Conservation (phyloP, 2,888 invertebrate genomes). For the Polydrusus cervinus region DNA sequence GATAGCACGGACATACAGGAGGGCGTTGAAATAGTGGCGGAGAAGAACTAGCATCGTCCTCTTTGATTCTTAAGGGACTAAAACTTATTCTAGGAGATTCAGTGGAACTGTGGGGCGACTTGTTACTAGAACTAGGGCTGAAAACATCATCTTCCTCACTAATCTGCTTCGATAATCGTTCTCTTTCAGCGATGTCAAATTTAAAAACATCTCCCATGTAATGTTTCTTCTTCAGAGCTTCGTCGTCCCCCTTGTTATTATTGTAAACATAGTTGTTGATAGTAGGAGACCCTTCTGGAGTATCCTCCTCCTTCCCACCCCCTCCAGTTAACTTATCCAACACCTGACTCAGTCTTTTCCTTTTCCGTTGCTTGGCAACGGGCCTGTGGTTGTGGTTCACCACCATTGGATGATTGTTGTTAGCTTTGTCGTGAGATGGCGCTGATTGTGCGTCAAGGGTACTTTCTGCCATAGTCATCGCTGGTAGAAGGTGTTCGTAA, state of each 20-base stretch:
- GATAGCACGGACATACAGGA: conserved; percentile 68
- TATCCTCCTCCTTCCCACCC: conserved; percentile 62
- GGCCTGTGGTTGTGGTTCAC: conserved; percentile 77
- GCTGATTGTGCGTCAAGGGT: conserved; percentile 73
- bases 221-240: conserved; percentile 63
- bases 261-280: conserved; percentile 70
- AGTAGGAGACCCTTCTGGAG: conserved; percentile 59
- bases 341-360: conserved; percentile 86
- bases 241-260: conserved; percentile 68
- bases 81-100: conserved; percentile 74
- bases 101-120: conserved; percentile 74
- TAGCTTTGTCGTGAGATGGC: conserved; percentile 70
- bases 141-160: conserved; percentile 77
- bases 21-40: conserved; percentile 65
- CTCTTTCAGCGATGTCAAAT: conserved; percentile 71
- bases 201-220: conserved; percentile 72
- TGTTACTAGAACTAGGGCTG: conserved; percentile 75
- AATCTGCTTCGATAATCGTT: conserved; percentile 61
- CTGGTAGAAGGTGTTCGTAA: conserved; percentile 74
- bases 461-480: conserved; percentile 84
- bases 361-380: conserved; percentile 80
- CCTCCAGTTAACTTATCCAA: conserved; percentile 81
- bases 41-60: conserved; percentile 71
- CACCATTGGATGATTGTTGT: conserved; percentile 76
- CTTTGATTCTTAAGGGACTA: conserved; percentile 74